These are phyloP conservation scores for Scolanthus callimorphus DNA, from an alignment of 92 coral and sea anemone species.

Conservation along the genomic window DNA sequence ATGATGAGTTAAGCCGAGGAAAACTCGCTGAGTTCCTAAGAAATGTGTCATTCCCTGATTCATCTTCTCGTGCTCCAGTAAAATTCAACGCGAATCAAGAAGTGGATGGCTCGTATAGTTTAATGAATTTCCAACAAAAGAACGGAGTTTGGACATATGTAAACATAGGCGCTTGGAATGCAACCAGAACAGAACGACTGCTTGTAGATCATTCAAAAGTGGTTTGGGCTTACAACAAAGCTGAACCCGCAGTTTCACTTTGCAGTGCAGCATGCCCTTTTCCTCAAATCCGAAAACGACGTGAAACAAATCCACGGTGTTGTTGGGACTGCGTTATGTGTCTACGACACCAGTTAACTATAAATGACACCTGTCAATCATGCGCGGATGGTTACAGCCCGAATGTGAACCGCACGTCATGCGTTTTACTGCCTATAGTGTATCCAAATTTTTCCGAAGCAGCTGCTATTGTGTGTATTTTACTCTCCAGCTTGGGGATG, in stretches of 20 bases:
- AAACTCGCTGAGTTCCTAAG: constrained; percentile 51
- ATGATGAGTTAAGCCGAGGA: constrained; percentile 10
- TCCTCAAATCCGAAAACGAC: constrained; percentile 50
- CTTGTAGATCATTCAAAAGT: constrained; percentile 19
- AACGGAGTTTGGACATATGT: constrained; percentile 41
- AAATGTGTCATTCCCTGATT: constrained; percentile 78
- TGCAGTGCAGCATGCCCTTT: constrained; percentile 56
- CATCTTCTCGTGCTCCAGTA: constrained; percentile 44
- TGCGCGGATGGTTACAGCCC: constrained; percentile 76
- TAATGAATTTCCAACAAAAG: constrained; percentile 63
- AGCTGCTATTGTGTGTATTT: constrained; percentile 23
- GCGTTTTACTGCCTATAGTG: constrained; percentile 49
- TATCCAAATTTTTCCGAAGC: constrained; percentile 46
- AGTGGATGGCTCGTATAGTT: constrained; percentile 75
- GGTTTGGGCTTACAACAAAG: constrained; percentile 52
- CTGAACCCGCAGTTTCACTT: constrained; percentile 41
- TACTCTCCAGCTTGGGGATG: constrained; percentile 40
- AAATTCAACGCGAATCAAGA: constrained; percentile 75
- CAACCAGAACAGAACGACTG: constrained; percentile 32
- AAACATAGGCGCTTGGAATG: constrained; percentile 77
- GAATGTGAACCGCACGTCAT: constrained; percentile 39
- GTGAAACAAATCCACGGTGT: constrained; percentile 50
- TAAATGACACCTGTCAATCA: constrained; percentile 69
- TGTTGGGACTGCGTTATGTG: constrained; percentile 86
- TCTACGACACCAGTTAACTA: constrained; percentile 35